These are phyloP conservation scores for Mycteria americana DNA, from an alignment of 2,797 vertebrate genomes.

Conservation along the genomic window DNA sequence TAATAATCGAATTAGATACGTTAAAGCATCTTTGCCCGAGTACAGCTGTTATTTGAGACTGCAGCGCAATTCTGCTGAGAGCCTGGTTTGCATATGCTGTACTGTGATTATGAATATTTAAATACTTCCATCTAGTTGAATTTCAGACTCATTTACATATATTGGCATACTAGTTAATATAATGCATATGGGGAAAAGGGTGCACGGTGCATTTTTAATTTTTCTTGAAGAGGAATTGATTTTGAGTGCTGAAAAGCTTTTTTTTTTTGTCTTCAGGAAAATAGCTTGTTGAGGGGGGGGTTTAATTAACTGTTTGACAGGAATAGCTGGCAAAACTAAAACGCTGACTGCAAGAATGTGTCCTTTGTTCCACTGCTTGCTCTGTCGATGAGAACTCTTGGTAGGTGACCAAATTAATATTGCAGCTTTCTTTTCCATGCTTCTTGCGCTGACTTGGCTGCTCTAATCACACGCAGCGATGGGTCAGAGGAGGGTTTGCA, in stretches of 20 bases:
- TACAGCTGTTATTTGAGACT: not conserved
- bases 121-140: slow-evolving; percentile 40
- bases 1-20: not conserved
- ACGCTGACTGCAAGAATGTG: not conserved
- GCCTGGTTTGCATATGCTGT: not conserved
- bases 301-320: not conserved
- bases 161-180: slow-evolving; percentile 58
- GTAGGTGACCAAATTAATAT: not conserved
- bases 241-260: not conserved
- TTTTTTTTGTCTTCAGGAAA: not conserved
- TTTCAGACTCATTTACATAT: slow-evolving; percentile 67
- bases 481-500: not conserved
- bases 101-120: slow-evolving; percentile 54
- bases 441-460: not conserved
- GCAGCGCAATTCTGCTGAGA: not conserved
- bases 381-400: not conserved
- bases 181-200: slow-evolving; percentile 10
- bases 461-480: accelerated
- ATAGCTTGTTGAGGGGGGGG: not conserved
- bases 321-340: not conserved
- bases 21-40: not conserved
- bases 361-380: not conserved
- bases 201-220: not conserved
- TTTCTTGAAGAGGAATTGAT: not conserved
- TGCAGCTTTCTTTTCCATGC: not conserved